Evolutionary conservation across 2,797 vertebrate species (phyloP).

Genomic region (Bovichtus variegatus): DNA sequence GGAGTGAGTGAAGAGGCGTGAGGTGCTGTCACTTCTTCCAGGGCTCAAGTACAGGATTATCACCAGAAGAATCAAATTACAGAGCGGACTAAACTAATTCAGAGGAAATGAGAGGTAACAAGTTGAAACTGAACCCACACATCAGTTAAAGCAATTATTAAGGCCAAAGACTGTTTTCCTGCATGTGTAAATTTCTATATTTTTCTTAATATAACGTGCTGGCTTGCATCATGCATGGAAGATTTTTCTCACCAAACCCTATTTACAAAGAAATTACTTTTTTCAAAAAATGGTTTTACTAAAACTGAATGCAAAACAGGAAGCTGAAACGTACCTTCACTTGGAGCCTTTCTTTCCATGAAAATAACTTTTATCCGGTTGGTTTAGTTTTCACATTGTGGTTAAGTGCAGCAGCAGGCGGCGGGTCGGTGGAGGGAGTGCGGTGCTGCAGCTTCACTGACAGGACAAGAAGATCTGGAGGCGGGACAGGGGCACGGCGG

Average conservation of each 20-base stretch:
- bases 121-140: slow-evolving; percentile 52
- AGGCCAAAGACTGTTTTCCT: background rate
- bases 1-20: slow-evolving; percentile 48
- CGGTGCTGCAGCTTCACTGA: slow-evolving; percentile 53
- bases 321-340: slow-evolving; percentile 64
- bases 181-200: background rate
- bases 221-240: background rate
- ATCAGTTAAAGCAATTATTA: background rate
- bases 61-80: slow-evolving; percentile 62
- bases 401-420: background rate
- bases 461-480: slow-evolving; percentile 63
- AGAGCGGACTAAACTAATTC: slow-evolving; percentile 16
- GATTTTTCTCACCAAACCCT: background rate
- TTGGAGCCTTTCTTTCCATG: slow-evolving; percentile 75
- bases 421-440: slow-evolving; percentile 31
- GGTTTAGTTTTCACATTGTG: slow-evolving; percentile 42
- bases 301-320: background rate
- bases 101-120: slow-evolving; percentile 66
- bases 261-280: background rate
- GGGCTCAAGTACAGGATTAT: slow-evolving; percentile 46
- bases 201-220: background rate
- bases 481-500: slow-evolving; percentile 51
- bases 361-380: slow-evolving; percentile 70
- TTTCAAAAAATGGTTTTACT: background rate
- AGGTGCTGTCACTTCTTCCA: slow-evolving; percentile 66